These are phyloP conservation scores for Drosophila lini DNA, from an alignment of 1,140 invertebrate genomes.

Conservation along the genomic window DNA sequence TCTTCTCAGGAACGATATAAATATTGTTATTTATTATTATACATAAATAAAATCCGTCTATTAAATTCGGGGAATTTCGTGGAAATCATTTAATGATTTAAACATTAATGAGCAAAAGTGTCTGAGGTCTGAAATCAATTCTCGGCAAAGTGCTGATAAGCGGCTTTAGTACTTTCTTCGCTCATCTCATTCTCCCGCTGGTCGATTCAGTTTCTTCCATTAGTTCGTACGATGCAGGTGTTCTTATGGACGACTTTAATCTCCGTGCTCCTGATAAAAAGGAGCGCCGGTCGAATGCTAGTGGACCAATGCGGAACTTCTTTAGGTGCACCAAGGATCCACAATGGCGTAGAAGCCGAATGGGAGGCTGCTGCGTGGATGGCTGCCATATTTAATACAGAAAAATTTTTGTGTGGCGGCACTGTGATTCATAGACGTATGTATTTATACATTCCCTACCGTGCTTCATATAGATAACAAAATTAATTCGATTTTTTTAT, in stretches of 20 bases:
- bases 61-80: background rate
- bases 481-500: background rate
- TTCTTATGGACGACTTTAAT: background rate
- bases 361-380: background rate
- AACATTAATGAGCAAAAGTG: background rate
- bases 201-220: background rate
- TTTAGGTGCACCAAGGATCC: fast-evolving
- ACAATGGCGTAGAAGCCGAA: background rate
- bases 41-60: background rate
- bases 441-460: background rate
- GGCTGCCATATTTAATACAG: background rate
- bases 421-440: conserved; percentile 14
- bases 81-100: background rate
- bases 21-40: no score
- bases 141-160: background rate
- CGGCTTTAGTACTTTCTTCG: no score
- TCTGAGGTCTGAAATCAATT: background rate
- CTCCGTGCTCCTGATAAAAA: background rate
- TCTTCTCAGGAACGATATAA: no score
- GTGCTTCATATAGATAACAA: background rate
- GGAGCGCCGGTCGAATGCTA: background rate
- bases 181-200: background rate
- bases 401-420: background rate
- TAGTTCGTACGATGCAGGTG: conserved; percentile 1
- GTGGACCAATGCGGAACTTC: background rate